Evolutionary conservation across 2,113 vertebrate genomes (phyloP), one percentile per base, ranked within the genome.

Genomic region (Brevimyrus niger): DNA sequence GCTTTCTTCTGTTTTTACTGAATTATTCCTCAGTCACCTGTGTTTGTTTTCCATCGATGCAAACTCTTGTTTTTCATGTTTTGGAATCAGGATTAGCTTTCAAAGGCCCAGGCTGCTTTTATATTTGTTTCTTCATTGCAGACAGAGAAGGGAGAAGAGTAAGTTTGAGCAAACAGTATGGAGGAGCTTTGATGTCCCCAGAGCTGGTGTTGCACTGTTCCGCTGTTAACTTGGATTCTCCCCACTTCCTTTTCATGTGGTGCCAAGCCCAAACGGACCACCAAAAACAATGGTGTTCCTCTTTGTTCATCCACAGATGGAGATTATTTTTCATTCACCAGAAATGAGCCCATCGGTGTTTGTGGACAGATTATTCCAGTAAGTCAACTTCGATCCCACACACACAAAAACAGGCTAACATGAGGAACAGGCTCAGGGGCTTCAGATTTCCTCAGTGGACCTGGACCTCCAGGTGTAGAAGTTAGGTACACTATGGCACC

Each of bases 361-460:
- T 99, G 98, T 93, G 98, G 98, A 97, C 98, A 99, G 97, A 99
- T 99, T 96, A 97, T 99, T 94, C 98, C 98, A 69, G 98, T 99
- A 95, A 99, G 98, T 98, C 95, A 92, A 93, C 44, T 92, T 88
- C 89, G 89, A 90, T 92, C 93, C 91, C 83, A 86, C 83, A 50
- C 23, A 27, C 44, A 27, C 83, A 47, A n/a, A 44, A 47, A 84
- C 21, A 23, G 42, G 42, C 44, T n/a, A 47, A 23, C 44, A 84
- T 47, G 38, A 84, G 21, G 21, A 44, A 9, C 21, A 84, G 7
- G 21, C 35, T 8, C 7, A n/a, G 82, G 44, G 80, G 19, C 31
- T 23, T 84, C 80, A 46, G 42, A 46, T 21, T 47, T 47, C 44
- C 80, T 84, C 1, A 5, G 8, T 47, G 80, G 38, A 84, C 61